Percentiles rank a stretch among this genome's conserved stretches.
phyloP scores from a whole-genome alignment of 2,888 invertebrate genomes.

The Hipparchia sbordonii region DNA sequence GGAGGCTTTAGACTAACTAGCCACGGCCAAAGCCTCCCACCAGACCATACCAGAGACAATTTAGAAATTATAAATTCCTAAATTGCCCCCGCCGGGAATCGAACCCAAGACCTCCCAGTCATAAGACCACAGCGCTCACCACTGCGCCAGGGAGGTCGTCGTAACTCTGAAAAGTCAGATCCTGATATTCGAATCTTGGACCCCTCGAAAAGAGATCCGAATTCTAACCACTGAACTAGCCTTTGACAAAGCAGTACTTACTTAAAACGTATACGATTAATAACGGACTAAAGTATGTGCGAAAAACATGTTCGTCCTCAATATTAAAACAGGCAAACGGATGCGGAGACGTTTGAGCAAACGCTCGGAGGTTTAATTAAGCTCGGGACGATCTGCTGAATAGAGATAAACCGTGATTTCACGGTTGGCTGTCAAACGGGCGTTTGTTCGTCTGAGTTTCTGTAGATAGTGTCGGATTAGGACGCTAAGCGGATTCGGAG shows the following conservation, averaged over 20 bases:
- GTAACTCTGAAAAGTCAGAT: too few relatives aligned
- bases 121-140: too few relatives aligned
- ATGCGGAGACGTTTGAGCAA: slow-evolving; percentile 29
- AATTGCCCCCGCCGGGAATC: too few relatives aligned
- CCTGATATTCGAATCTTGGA: too few relatives aligned
- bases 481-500: slow-evolving; percentile 25
- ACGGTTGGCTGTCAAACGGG: slow-evolving; percentile 39
- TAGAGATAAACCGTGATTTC: slow-evolving; percentile 41
- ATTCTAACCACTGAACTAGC: too few relatives aligned
- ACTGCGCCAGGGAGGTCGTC: too few relatives aligned
- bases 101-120: too few relatives aligned
- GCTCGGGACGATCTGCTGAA: slow-evolving; percentile 36
- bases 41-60: too few relatives aligned
- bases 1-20: too few relatives aligned
- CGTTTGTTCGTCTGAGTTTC: slow-evolving; percentile 32
- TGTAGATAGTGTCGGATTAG: slow-evolving; percentile 39
- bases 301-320: slow-evolving; percentile 31
- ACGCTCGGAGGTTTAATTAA: slow-evolving; percentile 38
- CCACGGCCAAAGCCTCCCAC: too few relatives aligned
- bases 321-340: slow-evolving; percentile 31
- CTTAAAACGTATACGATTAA: background rate
- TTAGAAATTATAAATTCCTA: too few relatives aligned
- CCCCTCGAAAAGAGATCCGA: too few relatives aligned
- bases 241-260: background rate
- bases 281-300: background rate